Evolutionary conservation across 2,888 invertebrate genomes (phyloP).

Genomic region (Eucriotettix oculatus): DNA sequence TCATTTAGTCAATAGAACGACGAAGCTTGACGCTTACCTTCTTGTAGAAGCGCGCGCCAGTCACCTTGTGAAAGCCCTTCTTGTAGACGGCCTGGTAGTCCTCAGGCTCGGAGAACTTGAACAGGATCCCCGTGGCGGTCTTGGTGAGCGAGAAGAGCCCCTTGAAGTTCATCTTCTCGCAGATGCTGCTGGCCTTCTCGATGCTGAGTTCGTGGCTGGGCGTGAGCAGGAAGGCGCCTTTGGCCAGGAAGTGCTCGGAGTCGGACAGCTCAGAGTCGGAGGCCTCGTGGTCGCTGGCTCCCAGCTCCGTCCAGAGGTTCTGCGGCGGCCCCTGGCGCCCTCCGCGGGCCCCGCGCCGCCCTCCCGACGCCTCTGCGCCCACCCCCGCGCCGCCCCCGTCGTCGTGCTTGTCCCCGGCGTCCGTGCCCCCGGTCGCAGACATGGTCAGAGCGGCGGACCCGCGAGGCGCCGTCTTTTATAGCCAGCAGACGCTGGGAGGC

Average conservation of each 20-base stretch:
- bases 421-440: no score
- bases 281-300: conserved; percentile 42
- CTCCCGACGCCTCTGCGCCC: not conserved
- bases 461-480: not conserved
- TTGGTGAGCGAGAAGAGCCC: conserved; percentile 60
- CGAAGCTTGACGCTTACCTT: conserved; percentile 38
- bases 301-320: conserved; percentile 36
- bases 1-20: no score
- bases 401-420: not conserved
- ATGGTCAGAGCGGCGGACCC: not conserved
- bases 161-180: conserved; percentile 69
- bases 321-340: conserved; percentile 22
- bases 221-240: conserved; percentile 64
- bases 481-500: not conserved
- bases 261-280: conserved; percentile 65
- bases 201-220: conserved; percentile 73
- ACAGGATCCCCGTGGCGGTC: conserved; percentile 74
- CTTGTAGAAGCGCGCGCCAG: conserved; percentile 69
- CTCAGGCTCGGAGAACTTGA: conserved; percentile 74
- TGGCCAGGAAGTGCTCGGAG: conserved; percentile 56
- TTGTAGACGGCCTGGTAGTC: conserved; percentile 75
- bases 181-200: conserved; percentile 71
- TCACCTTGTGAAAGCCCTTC: conserved; percentile 75
- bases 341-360: not conserved
- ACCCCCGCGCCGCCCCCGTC: not conserved